A percentile compares a stretch with the other conserved stretches of the same genome.
phyloP scores from a whole-genome alignment of 2,797 vertebrate genomes.

The Halcyon leucocephala region DNA sequence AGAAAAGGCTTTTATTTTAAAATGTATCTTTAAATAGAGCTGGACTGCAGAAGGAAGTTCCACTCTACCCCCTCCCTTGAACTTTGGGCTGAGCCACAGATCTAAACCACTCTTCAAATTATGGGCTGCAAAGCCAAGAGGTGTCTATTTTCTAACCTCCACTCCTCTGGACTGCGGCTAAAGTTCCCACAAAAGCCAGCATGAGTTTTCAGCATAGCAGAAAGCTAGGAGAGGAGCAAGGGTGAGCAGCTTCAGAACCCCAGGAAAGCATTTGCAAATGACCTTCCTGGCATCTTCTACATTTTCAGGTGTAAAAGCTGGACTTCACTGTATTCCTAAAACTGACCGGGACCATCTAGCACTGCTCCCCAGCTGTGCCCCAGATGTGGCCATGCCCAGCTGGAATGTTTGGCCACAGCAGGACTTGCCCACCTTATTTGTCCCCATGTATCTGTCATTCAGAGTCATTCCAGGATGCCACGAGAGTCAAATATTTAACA shows the following conservation, averaged over 20 bases:
- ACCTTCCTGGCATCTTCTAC: background rate
- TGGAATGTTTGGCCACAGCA: background rate
- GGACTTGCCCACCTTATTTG: background rate
- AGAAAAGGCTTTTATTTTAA: slow-evolving; percentile 30
- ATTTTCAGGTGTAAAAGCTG: background rate
- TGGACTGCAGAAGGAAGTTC: background rate
- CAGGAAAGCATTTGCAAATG: background rate
- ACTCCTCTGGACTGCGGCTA: background rate
- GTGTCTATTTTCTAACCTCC: slow-evolving; percentile 37
- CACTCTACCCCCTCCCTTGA: background rate
- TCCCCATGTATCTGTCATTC: background rate
- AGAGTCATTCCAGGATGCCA: background rate
- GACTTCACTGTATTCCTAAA: background rate
- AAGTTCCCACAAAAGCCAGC: background rate
- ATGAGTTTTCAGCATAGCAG: background rate
- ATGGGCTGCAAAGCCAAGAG: slow-evolving; percentile 38
- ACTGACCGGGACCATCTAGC: background rate
- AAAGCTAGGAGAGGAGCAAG: background rate
- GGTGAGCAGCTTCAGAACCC: background rate
- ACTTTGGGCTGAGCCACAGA: slow-evolving; percentile 5
- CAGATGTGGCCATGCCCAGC: accelerated
- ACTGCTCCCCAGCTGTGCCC: background rate
- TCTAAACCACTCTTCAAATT: background rate
- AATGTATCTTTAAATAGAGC: background rate
- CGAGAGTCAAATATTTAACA: background rate